Evolutionary conservation across 2,888 invertebrate genomes (phyloP).

Genomic region (Prosopocoilus inquinatus): DNA sequence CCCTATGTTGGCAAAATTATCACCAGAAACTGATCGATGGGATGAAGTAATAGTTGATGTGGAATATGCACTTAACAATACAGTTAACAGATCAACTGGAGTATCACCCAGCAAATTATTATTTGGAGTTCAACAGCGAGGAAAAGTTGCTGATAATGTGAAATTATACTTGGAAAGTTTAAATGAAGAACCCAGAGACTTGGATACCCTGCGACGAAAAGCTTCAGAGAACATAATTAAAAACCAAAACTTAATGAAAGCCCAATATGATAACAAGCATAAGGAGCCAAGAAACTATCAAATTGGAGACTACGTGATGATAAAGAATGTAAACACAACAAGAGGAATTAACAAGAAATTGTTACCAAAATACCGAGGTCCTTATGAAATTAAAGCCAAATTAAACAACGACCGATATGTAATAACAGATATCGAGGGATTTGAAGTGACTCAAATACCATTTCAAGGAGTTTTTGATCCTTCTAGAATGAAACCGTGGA

Average conservation of each 20-base stretch:
- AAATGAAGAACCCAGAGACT: no score
- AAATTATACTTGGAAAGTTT: constrained; percentile 1
- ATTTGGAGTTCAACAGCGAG: constrained; percentile 3
- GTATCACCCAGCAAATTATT: background rate
- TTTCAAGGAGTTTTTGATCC: constrained; percentile 2
- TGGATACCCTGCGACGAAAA: no score
- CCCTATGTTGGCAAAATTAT: constrained; percentile 6
- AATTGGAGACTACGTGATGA: no score
- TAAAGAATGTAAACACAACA: no score
- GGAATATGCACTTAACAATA: constrained; percentile 4
- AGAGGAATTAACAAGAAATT: no score
- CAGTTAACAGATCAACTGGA: background rate
- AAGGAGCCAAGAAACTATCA: background rate
- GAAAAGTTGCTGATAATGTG: background rate
- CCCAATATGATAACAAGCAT: background rate
- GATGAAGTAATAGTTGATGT: constrained; percentile 4
- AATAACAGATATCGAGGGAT: background rate
- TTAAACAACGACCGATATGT: no score
- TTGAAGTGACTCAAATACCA: background rate
- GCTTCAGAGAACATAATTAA: background rate
- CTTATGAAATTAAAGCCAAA: no score
- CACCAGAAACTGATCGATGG: background rate
- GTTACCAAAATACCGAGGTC: no score
- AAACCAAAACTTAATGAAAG: background rate
- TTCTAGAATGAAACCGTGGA: background rate